These are phyloP conservation scores for Struthio camelus DNA, from an alignment of 2,113 vertebrate species.

Conservation along the genomic window DNA sequence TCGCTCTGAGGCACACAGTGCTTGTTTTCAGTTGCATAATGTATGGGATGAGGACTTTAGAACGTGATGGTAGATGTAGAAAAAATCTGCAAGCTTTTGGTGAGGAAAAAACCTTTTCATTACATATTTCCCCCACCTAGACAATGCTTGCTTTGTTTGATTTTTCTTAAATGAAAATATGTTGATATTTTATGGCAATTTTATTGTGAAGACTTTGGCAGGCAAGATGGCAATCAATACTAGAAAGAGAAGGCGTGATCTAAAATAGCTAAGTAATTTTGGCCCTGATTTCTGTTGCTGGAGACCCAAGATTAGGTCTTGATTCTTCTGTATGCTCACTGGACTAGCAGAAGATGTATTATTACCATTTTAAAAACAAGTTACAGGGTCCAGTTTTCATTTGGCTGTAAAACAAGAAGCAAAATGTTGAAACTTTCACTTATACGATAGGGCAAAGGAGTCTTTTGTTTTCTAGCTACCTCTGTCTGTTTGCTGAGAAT, in stretches of 20 bases:
- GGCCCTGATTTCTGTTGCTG: not conserved
- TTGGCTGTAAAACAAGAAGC: not conserved
- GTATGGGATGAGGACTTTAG: not conserved
- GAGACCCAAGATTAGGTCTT: not conserved
- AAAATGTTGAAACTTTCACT: not conserved
- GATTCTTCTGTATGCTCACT: not conserved
- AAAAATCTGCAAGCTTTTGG: not conserved
- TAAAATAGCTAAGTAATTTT: not conserved
- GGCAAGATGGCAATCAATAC: not conserved
- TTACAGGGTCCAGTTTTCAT: not conserved
- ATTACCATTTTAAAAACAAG: not conserved
- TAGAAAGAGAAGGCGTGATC: not conserved
- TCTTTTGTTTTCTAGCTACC: not conserved
- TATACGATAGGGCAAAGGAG: not conserved
- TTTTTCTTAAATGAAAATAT: not conserved
- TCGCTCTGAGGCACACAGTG: not conserved
- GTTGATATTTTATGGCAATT: not conserved
- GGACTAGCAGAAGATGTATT: not conserved
- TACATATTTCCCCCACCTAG: not conserved
- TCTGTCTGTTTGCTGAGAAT: not conserved
- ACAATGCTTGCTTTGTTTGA: not conserved
- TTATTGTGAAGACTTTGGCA: not conserved
- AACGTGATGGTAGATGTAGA: not conserved
- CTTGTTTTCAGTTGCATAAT: not conserved
- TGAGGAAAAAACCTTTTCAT: not conserved